A percentile compares a stretch with the other conserved stretches of the same genome.
These are phyloP conservation scores for Sarcophaga caerulescens DNA, from an alignment of 2,888 invertebrate genomes.

Conservation along the genomic window DNA sequence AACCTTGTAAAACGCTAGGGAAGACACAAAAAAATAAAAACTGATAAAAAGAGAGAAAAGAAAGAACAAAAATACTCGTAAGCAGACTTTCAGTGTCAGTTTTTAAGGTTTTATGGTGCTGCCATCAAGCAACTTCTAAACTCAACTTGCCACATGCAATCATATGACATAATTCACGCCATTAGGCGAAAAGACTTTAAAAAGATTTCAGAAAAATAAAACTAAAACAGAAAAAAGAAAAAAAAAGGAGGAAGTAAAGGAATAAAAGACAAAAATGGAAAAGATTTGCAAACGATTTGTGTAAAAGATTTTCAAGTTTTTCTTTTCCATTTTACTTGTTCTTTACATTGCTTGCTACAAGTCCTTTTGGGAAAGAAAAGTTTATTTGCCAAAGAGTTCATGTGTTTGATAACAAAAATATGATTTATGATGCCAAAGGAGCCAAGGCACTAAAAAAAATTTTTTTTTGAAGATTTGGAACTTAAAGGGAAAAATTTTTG, in stretches of 20 bases:
- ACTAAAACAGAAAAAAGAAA: neutral
- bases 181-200: constrained; percentile 67
- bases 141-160: constrained; percentile 67
- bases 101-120: constrained; percentile 19
- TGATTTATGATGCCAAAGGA: constrained; percentile 52
- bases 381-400: constrained; percentile 29
- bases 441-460: constrained; percentile 10
- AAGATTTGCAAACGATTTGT: constrained; percentile 68
- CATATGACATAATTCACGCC: constrained; percentile 68
- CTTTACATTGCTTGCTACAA: neutral
- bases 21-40: constrained; percentile 5
- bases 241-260: neutral
- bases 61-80: constrained; percentile 37
- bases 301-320: constrained; percentile 55
- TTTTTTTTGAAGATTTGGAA: neutral
- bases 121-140: constrained; percentile 45
- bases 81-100: constrained; percentile 66
- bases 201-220: constrained; percentile 45
- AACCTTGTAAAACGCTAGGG: constrained; percentile 28
- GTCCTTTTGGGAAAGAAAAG: constrained; percentile 6
- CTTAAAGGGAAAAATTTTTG: neutral
- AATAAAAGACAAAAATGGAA: neutral
- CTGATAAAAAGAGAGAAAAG: neutral
- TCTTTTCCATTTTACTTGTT: neutral
- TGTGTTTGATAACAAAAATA: constrained; percentile 28